phyloP scores from a whole-genome alignment of 2,113 vertebrate species.

The Tricholaema leucomelas region DNA sequence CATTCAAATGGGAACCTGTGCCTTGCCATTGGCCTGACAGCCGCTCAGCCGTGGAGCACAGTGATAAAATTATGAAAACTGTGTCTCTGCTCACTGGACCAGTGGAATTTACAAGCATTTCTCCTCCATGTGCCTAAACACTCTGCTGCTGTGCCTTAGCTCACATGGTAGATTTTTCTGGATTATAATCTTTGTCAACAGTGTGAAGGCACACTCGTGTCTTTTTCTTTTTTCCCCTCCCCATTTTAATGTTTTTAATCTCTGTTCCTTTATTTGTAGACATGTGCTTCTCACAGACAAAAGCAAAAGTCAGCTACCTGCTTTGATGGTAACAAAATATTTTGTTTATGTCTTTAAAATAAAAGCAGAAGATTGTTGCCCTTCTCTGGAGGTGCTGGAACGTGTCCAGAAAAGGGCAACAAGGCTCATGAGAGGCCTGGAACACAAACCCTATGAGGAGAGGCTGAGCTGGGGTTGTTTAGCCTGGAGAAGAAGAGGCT shows the following conservation, averaged over 20 bases:
- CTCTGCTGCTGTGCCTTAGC: background rate
- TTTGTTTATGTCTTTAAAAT: constrained; percentile 27
- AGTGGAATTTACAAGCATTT: constrained; percentile 78
- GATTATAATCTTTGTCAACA: constrained; percentile 57
- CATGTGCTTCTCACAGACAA: background rate
- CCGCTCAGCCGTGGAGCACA: constrained; percentile 76
- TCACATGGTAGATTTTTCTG: constrained; percentile 14
- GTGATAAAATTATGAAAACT: constrained; percentile 86
- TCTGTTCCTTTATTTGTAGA: background rate
- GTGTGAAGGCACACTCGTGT: constrained; percentile 1
- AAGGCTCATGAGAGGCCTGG: too few relatives aligned
- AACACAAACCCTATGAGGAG: too few relatives aligned
- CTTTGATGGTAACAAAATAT: constrained; percentile 38
- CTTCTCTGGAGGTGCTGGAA: too few relatives aligned
- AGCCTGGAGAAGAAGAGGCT: too few relatives aligned
- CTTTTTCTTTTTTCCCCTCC: background rate
- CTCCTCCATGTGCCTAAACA: constrained; percentile 39
- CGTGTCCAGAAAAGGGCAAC: too few relatives aligned
- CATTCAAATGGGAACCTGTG: constrained; percentile 84
- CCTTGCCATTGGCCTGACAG: constrained; percentile 75
- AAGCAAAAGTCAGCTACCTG: constrained; percentile 5
- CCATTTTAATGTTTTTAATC: background rate
- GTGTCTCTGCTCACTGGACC: constrained; percentile 84
- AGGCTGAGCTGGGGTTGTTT: too few relatives aligned
- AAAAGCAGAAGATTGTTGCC: constrained; percentile 21